Evolutionary conservation across 1,140 invertebrate species (phyloP), one percentile per base, ranked within the genome.

Genomic region (Dolichoris vasculosae): DNA sequence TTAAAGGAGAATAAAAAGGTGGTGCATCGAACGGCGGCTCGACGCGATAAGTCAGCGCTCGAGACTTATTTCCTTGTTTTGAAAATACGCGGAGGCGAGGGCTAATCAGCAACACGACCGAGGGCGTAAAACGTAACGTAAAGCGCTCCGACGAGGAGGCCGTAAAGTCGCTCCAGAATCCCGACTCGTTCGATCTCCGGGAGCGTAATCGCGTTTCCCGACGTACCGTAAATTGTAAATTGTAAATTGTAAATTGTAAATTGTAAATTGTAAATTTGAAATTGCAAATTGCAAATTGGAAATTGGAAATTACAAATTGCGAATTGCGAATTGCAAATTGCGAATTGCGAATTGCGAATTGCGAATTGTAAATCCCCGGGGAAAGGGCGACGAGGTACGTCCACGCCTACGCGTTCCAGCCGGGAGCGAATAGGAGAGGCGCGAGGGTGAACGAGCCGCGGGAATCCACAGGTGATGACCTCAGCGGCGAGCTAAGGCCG

Each of bases 381-480:
- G 20, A 32, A 69, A 69, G 67, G 67, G 75, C 75, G 75, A 32
- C 55, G 55, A 59, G 13, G 55, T 3, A 26, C n/a, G 40, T n/a
- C 17, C 75, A 51, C 75, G 46, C 46, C 43, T 46, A 35, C 75
- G 75, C 23, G 40, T 43, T 35, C 6, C 26, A 23, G 63, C 26
- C 63, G 7, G 6, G 76, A 63, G 76, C 51, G 20, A 55, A 78
- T 59, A n/a, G 55, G 38, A 30, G 17, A 26, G 23, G 9, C 43
- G 6, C 17, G 46, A 48, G 76, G 77, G 83, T 75, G 63, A 69
- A 59, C 63, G 67, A 69, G 64, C 48, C 76, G 26, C 76, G 63
- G n/a, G 63, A 23, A 79, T 71, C 46, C 51, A 30, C 77, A 80
- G 83, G 83, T 85, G 83, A 85, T 85, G 83, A 85, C 83, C 83